Conservation (phyloP, 2,888 invertebrate species). For the Nebria salina region DNA sequence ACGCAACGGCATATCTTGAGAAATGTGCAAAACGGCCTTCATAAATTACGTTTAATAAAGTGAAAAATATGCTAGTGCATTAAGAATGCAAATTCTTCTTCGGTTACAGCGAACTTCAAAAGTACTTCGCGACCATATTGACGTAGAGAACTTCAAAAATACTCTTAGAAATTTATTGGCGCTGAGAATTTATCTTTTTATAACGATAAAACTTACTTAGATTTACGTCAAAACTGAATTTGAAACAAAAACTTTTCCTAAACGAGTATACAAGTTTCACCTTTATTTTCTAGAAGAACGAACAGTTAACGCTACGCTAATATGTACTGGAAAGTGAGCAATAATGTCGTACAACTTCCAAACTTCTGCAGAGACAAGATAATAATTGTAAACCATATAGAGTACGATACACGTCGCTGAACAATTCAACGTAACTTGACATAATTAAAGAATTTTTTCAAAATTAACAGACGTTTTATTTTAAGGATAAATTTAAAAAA, state of each 20-base stretch:
- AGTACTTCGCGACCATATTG: background rate
- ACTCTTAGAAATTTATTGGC: too few species aligned
- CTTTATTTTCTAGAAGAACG: background rate
- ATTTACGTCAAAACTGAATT: background rate
- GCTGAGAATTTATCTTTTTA: background rate
- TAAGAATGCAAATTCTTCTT: background rate
- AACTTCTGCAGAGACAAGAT: background rate
- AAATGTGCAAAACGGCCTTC: background rate
- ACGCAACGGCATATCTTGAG: background rate
- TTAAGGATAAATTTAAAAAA: too few species aligned
- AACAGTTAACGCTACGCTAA: background rate
- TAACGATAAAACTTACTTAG: background rate
- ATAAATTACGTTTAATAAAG: background rate
- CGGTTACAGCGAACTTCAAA: background rate
- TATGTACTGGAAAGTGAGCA: background rate
- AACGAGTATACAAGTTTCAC: background rate
- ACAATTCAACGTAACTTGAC: too few species aligned
- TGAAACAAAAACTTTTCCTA: background rate
- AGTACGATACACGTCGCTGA: too few species aligned
- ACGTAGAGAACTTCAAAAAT: background rate
- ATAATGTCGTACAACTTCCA: background rate
- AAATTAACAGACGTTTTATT: too few species aligned
- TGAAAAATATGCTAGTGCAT: background rate
- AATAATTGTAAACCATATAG: background rate
- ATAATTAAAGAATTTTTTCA: too few species aligned